Percentiles rank a stretch among this genome's conserved stretches.
Conservation (phyloP, 2,113 vertebrate genomes). For the Psephotus haematonotus region DNA sequence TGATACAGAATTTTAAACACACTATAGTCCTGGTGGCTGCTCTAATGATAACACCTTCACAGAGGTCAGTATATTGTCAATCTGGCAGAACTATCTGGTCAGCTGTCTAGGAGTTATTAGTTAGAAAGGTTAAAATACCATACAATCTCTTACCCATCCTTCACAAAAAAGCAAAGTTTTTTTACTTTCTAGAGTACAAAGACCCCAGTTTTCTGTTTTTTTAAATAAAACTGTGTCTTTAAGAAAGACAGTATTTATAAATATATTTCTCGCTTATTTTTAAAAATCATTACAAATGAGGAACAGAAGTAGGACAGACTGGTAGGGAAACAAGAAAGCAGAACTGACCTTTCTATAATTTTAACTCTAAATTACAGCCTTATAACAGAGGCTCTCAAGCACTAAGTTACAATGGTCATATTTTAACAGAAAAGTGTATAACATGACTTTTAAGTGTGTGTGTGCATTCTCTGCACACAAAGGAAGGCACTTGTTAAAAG, state of each 20-base stretch:
- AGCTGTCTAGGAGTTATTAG: background rate
- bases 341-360: background rate
- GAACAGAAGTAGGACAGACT: background rate
- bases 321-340: conserved; percentile 12
- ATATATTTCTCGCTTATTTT: conserved; percentile 1
- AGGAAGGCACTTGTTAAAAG: background rate
- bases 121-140: background rate
- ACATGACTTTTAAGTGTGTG: background rate
- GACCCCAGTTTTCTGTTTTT: background rate
- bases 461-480: background rate
- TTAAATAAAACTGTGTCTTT: background rate
- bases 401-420: background rate
- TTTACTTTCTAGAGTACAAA: background rate
- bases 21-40: background rate
- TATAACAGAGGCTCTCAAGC: background rate
- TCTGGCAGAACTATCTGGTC: background rate
- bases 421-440: background rate
- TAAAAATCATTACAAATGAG: conserved; percentile 7
- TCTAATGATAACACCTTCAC: background rate
- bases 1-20: background rate
- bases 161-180: background rate
- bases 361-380: conserved; percentile 17
- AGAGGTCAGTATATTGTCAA: background rate
- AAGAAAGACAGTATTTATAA: background rate
- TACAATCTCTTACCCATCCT: background rate